Conservation (phyloP, 1,140 invertebrate species). For the Neodiprion virginianus region DNA sequence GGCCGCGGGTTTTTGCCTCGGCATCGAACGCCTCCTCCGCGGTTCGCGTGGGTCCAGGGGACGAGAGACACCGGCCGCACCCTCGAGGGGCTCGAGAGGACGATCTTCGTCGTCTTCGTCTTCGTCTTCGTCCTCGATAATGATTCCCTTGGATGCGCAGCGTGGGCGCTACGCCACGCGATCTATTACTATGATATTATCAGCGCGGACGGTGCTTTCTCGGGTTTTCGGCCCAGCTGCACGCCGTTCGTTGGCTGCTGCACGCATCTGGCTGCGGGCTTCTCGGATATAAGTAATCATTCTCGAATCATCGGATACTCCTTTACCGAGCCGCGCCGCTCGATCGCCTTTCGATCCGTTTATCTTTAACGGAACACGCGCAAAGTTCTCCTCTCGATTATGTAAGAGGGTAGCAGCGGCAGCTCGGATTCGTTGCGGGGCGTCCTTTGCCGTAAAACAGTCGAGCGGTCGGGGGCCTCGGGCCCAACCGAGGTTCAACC, state of each 20-base stretch:
- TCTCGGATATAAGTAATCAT: not conserved
- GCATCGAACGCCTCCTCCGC: not conserved
- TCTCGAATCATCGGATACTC: not conserved
- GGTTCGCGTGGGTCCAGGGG: not conserved
- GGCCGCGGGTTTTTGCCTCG: not conserved
- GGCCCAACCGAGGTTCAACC: not conserved
- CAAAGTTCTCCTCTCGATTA: not conserved
- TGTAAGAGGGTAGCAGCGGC: not conserved
- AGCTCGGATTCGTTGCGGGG: slow-evolving; percentile 5
- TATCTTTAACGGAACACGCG: not conserved
- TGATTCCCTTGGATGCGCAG: not conserved
- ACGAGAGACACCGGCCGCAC: not conserved
- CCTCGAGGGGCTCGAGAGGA: not conserved
- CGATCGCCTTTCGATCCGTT: no score
- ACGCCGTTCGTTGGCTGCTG: no score
- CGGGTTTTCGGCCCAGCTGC: not conserved
- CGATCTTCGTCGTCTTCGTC: not conserved
- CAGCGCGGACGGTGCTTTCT: not conserved
- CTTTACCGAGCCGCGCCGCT: not conserved
- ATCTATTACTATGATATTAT: slow-evolving; percentile 8
- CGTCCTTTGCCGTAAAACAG: slow-evolving; percentile 5
- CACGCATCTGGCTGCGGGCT: no score
- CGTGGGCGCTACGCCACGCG: not conserved
- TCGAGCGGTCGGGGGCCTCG: slow-evolving; percentile 3
- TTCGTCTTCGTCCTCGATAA: not conserved